phyloP scores from a whole-genome alignment of 1,140 invertebrate species.

The Megalopta genalis region DNA sequence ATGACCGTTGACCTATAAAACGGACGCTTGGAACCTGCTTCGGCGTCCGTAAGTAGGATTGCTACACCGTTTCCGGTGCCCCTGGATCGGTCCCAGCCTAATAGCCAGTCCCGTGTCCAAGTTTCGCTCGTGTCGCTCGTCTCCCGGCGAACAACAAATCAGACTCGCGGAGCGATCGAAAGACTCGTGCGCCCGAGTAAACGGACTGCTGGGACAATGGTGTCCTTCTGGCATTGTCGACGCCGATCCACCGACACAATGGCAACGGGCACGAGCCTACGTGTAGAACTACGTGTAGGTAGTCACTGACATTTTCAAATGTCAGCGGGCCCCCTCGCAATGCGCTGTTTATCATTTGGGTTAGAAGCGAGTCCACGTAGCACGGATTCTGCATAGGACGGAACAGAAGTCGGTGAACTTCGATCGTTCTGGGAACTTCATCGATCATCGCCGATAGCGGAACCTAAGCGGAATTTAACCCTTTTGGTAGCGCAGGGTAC shows the following conservation, averaged over 20 bases:
- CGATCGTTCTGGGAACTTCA: neutral
- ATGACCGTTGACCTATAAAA: neutral
- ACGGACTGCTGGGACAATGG: constrained; percentile 18
- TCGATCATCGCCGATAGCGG: neutral
- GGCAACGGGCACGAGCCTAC: constrained; percentile 53
- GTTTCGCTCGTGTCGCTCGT: neutral
- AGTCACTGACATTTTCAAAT: constrained; percentile 76
- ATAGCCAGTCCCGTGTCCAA: neutral
- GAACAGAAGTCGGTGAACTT: neutral
- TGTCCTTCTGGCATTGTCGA: constrained; percentile 7
- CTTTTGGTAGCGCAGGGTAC: no score
- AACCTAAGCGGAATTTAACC: no score
- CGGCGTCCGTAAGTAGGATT: neutral
- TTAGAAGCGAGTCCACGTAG: constrained; percentile 33
- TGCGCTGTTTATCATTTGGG: constrained; percentile 69
- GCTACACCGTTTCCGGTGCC: neutral
- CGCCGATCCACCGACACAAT: constrained; percentile 59
- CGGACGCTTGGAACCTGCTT: neutral
- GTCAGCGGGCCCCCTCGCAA: constrained; percentile 64
- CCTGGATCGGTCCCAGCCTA: neutral
- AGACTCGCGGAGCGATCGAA: neutral
- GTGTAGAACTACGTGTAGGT: constrained; percentile 65
- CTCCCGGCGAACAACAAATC: neutral
- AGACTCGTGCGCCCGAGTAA: neutral
- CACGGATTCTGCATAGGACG: constrained; percentile 38